Evolutionary conservation across 2,888 invertebrate genomes (phyloP), one percentile per base, ranked within the genome.

Genomic region (Mayetiola destructor): DNA sequence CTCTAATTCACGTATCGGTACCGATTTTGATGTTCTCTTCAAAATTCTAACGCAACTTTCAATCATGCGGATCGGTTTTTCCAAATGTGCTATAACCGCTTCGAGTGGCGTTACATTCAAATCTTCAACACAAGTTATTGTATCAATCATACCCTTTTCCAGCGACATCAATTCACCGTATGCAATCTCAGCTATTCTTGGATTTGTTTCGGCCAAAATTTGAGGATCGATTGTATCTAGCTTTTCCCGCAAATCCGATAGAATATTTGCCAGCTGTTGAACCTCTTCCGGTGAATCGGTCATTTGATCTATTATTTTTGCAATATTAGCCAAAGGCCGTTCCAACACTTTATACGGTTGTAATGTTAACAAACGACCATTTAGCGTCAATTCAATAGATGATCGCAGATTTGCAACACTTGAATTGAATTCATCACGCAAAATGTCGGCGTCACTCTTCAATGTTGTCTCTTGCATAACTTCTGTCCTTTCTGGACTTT

Each of bases 51-150:
- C 9, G n/a, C 40, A 35, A 2, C 18, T 14, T 20, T 57, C 30
- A 29, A 52, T 27, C 35, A 16, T 27, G 27, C 18, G 21, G 29
- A 53, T 57, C n/a, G 56, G 29, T 40, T 56, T 56, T 18, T 56
- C 18, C 14, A 56, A 37, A 16, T 55, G 35, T 8, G 36, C 21
- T n/a, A 23, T 55, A 10, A 36, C 35, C 2, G 36, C 37, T 37
- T 55, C 37, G 3, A 55, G 20, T n/a, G 55, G 55, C 16, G 36
- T 23, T 8, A 23, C 23, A 27, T 37, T 35, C 21, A 37, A 21
- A 27, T 55, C 36, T 23, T 36, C 37, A 12, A 55, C 21, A 3
- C 23, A 35, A 6, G 23, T 9, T 16, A 55, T n/a, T 8, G 55
- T 55, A n/a, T 35, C 23, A 10, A 3, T 27, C 3, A 55, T 1